These are phyloP conservation scores for Paelopatides confundens DNA, from an alignment of 53 echinoderm and acorn worm genomes.

Conservation along the genomic window DNA sequence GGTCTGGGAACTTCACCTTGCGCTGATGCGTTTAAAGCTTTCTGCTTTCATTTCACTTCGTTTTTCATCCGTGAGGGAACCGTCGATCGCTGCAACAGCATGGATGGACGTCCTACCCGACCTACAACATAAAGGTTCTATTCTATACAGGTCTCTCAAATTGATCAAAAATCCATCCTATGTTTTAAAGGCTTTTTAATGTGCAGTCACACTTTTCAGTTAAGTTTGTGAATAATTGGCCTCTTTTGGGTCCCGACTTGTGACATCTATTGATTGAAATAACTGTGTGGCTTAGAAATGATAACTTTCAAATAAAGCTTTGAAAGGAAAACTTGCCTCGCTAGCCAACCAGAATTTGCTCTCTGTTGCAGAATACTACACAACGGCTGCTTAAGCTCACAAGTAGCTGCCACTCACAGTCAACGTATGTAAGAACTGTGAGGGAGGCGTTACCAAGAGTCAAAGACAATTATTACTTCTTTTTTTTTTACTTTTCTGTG, in stretches of 20 bases:
- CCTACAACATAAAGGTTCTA: neutral
- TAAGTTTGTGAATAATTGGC: constrained; percentile 34
- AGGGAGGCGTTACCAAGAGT: neutral
- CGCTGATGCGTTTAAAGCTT: neutral
- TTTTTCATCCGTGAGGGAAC: neutral
- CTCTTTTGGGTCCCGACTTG: neutral
- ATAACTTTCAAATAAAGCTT: neutral
- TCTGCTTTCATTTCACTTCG: neutral
- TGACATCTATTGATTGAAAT: constrained; percentile 41
- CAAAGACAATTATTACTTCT: constrained; percentile 31
- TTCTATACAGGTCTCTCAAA: neutral
- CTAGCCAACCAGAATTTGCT: neutral
- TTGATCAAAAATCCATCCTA: neutral
- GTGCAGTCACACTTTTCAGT: constrained; percentile 42
- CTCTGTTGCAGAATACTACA: constrained; percentile 9
- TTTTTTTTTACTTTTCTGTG: neutral
- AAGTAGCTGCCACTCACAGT: constrained; percentile 17
- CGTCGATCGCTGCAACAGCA: neutral
- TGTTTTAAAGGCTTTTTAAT: neutral
- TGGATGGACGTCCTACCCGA: constrained; percentile 3
- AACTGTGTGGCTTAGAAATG: constrained; percentile 35
- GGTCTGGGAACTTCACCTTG: neutral
- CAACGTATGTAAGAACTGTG: neutral
- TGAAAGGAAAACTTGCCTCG: neutral
- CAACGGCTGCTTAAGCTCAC: constrained; percentile 38